A percentile compares a stretch with the other conserved stretches of the same genome.
phyloP scores from a whole-genome alignment of 1,140 invertebrate genomes.

The Zaprionus capensis region DNA sequence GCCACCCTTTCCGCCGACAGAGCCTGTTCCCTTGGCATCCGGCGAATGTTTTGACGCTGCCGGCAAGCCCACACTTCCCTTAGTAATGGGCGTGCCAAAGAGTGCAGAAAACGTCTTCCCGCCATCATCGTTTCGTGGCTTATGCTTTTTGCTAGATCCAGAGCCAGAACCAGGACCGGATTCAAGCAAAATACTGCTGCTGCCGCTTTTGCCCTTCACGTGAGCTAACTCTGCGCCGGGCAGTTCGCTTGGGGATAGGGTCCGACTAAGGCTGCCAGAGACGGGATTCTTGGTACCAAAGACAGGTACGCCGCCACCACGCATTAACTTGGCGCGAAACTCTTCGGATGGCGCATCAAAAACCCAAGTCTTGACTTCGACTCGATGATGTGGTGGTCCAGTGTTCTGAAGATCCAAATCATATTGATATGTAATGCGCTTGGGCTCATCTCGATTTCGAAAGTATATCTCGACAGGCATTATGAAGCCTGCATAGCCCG shows the following conservation, averaged over 20 bases:
- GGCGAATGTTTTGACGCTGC: slow-evolving; percentile 84
- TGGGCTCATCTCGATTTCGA: slow-evolving; percentile 95
- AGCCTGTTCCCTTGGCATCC: slow-evolving; percentile 73
- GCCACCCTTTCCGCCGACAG: slow-evolving; percentile 38
- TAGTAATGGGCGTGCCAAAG: slow-evolving; percentile 92
- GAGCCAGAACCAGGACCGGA: slow-evolving; percentile 83
- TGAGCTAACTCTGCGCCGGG: slow-evolving; percentile 63
- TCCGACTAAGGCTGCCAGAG: slow-evolving; percentile 51
- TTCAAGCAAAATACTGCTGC: slow-evolving; percentile 28
- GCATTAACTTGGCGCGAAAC: slow-evolving; percentile 93
- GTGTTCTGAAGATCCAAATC: slow-evolving; percentile 92
- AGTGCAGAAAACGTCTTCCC: slow-evolving; percentile 90
- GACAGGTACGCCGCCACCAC: slow-evolving; percentile 90
- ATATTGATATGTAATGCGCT: slow-evolving; percentile 93
- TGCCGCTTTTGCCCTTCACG: slow-evolving; percentile 89
- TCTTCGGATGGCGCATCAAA: slow-evolving; percentile 93
- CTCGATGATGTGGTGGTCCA: slow-evolving; percentile 90
- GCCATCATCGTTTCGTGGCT: slow-evolving; percentile 86
- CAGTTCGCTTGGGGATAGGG: slow-evolving; percentile 48
- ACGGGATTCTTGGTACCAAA: slow-evolving; percentile 54
- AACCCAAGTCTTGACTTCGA: slow-evolving; percentile 85
- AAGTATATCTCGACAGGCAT: slow-evolving; percentile 96
- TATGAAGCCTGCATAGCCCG: slow-evolving; percentile 97
- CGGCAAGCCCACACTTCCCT: slow-evolving; percentile 84
- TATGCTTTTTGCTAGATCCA: slow-evolving; percentile 87